phyloP scores from a whole-genome alignment of 2,797 vertebrate genomes.

The Selene dorsalis region DNA sequence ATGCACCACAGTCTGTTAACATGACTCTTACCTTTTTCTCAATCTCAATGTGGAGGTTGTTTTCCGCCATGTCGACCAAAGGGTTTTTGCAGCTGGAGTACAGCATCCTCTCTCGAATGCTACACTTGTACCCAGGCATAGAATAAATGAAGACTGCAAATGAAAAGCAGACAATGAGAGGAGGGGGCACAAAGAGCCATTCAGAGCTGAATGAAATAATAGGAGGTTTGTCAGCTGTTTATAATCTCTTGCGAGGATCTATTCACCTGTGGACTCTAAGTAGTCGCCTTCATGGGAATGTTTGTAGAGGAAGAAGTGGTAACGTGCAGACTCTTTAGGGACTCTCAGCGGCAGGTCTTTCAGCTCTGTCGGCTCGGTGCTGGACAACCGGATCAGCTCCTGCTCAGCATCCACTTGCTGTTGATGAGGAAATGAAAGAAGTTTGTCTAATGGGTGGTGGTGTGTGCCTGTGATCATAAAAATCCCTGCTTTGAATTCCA shows the following conservation, averaged over 20 bases:
- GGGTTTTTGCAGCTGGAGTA: constrained; percentile 98
- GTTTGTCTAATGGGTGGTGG: neutral
- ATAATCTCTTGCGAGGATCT: neutral
- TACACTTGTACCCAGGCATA: constrained; percentile 97
- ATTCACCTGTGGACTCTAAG: constrained; percentile 94
- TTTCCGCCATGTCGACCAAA: constrained; percentile 92
- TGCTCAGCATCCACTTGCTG: constrained; percentile 93
- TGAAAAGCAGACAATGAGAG: neutral
- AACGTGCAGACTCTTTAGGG: constrained; percentile 93
- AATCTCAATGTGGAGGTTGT: constrained; percentile 88
- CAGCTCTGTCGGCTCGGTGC: constrained; percentile 91
- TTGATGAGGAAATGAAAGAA: constrained; percentile 46
- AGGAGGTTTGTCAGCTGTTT: neutral
- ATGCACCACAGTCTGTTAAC: neutral
- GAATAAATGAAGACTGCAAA: constrained; percentile 97
- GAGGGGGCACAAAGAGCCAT: accelerated
- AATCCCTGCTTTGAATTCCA: constrained; percentile 7
- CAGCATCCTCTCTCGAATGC: constrained; percentile 97
- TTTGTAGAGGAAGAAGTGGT: constrained; percentile 98
- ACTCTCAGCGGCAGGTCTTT: constrained; percentile 94
- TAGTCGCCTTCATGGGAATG: constrained; percentile 97
- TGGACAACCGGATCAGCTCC: constrained; percentile 92
- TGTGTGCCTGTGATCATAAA: neutral
- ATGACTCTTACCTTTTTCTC: constrained; percentile 89
- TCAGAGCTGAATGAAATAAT: neutral